Percentiles rank a stretch among this genome's conserved stretches.
phyloP scores from a whole-genome alignment of 1,140 invertebrate genomes.

The Lithobius niger region DNA sequence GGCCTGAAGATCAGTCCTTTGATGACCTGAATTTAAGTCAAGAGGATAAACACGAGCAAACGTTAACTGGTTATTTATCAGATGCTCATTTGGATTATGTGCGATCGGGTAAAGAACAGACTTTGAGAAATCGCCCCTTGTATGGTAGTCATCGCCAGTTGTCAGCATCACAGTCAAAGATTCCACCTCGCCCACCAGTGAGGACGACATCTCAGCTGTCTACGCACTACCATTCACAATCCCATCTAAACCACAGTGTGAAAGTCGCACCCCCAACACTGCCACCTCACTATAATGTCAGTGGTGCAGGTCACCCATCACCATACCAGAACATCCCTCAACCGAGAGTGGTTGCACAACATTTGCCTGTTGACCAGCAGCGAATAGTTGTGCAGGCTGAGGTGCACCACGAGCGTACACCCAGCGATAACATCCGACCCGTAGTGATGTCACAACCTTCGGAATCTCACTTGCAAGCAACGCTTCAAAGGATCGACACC shows the following conservation, averaged over 20 bases:
- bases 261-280: neutral
- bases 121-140: neutral
- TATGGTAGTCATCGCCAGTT: conserved; percentile 49
- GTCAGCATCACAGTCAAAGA: conserved; percentile 48
- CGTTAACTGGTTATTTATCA: conserved; percentile 63
- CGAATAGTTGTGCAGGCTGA: conserved; percentile 21
- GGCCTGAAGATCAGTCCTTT: conserved; percentile 8
- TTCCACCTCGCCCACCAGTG: conserved; percentile 69
- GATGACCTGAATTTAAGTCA: conserved; percentile 13
- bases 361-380: too few species aligned
- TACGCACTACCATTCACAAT: too few species aligned
- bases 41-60: conserved; percentile 47
- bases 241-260: neutral
- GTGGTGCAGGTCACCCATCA: neutral
- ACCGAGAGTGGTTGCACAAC: too few species aligned
- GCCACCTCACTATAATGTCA: neutral
- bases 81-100: conserved; percentile 67
- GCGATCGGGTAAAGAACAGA: neutral
- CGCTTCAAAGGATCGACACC: neutral
- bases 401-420: conserved; percentile 18
- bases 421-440: conserved; percentile 2
- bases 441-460: too few species aligned
- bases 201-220: conserved; percentile 71
- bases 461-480: neutral
- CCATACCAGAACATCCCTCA: neutral